phyloP scores from a whole-genome alignment of 2,113 vertebrate genomes.

The Oreotrochilus melanogaster region DNA sequence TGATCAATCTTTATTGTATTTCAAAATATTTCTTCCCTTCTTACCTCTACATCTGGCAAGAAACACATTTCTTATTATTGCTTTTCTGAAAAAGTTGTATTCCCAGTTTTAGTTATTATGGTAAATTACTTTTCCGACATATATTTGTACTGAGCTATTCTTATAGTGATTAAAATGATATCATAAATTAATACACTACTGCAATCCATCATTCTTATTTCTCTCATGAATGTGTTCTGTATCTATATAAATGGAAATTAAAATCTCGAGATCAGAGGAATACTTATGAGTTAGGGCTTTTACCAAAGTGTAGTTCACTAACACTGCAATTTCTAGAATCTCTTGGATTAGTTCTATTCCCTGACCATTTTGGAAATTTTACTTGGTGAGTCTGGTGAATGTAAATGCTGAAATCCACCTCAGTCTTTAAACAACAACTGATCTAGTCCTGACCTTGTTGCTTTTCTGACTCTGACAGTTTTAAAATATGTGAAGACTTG shows the following conservation, averaged over 20 bases:
- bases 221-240: neutral
- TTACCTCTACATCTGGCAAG: slow-evolving; percentile 12
- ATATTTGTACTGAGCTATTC: neutral
- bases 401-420: neutral
- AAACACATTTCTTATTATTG: slow-evolving; percentile 40
- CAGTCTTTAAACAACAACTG: neutral
- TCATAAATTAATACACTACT: slow-evolving; percentile 15
- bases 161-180: neutral
- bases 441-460: neutral
- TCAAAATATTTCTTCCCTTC: slow-evolving; percentile 43
- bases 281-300: neutral
- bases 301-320: neutral
- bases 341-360: neutral
- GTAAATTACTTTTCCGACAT: slow-evolving; percentile 9
- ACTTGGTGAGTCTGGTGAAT: neutral
- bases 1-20: slow-evolving; percentile 55
- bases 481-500: neutral
- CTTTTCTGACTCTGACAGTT: neutral
- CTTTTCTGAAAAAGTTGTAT: slow-evolving; percentile 39
- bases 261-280: neutral
- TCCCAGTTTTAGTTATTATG: slow-evolving; percentile 42
- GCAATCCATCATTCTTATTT: neutral
- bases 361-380: neutral
- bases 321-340: neutral
- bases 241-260: neutral